Base-by-base conservation (phyloP, 37 sponge, comb jelly and placozoan genomes). In the Hexactinellida sp. region DNA sequence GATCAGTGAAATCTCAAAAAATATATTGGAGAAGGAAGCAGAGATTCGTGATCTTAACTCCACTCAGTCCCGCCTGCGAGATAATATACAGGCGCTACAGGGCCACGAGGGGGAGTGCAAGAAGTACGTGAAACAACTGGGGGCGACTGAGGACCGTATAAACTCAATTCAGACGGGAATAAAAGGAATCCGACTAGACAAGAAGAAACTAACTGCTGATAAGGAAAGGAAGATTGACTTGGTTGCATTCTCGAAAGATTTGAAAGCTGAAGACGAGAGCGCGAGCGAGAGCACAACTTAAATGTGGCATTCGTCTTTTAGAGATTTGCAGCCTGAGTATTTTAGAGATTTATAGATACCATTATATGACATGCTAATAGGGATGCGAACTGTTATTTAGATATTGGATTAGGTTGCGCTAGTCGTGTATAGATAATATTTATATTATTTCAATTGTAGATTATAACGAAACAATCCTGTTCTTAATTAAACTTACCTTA, bases 101-200 rank as follows among this genome's bases (percentile, higher is more conserved):
- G 86, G 87, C 35, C 86, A 87, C 83, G 91, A 91, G 39, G 36
- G 36, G 35, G 90, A 95, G 28, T 93, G 93, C 0, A 54, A 90
- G 38, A 93, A 91, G 85, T 95, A 95, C 55, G 88, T 95, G 37
- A 85, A 82, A 55, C 86, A 86, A 36, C 89, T 95, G 25, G 87
- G 89, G 16, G 87, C 84, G 21, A 92, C 91, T 82, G 93, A 95
- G 83, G 93, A 93, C 86, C 91, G 63, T 76, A 82, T 95, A 39
- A 91, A 89, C 34, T 83, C 85, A 1, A 19, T 88, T 1, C 84
- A 90, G 55, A 54, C 38, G n/a, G 38, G 28, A 7, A 90, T 91
- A 13, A 94, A 94, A 89, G 34, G n/a, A n/a, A 36, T 55, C 32
- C 84, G 87, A n/a, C 82, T 51, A 55, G 39, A 90, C 34, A 92